Evolutionary conservation across 64 coral and sea anemone species (phyloP), one percentile per base, ranked within the genome.

Genomic region (Stichodactyla mertensii): DNA sequence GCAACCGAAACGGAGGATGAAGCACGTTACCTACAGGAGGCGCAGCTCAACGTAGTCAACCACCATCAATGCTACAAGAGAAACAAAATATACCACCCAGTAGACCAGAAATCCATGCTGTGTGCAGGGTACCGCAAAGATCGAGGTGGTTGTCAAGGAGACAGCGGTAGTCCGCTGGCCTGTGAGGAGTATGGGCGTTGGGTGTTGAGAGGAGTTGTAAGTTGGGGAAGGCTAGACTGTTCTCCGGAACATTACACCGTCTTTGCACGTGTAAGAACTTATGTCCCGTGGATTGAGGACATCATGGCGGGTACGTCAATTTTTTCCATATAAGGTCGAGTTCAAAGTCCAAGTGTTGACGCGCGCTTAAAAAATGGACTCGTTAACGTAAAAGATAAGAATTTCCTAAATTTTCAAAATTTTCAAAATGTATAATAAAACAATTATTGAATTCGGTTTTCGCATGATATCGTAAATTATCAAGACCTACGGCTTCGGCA

Each of bases 71-170:
- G 92, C 61, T 52, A 83, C 13, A 82, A 55, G 2, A 57, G 57
- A 10, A 94, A 87, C 54, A 86, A 66, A 13, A 55, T 51, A 15
- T 24, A 90, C 15, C 55, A 55, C 19, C 79, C 61, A 51, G 92
- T 94, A 10, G 85, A 94, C 14, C 52, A 78, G 26, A 82, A 82
- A 6, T 51, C 92, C 55, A 94, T 94, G 92, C 24, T 94, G 4
- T 94, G 92, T 19, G 92, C 92, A 24, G 92, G 92, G 6, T 81
- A 20, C 16, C 80, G 88, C 4, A 78, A 83, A 22, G 61, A 87
- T 0, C 16, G 57, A 19, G 92, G 92, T 60, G 92, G 92, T 77
- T 94, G 92, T 27, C 85, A 94, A 69, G 92, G 89, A 0, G 85
- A 78, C 27, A 84, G 89, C 55, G 89, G 89, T 54, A 84, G 89